Evolutionary conservation across 2,888 invertebrate genomes (phyloP).

Genomic region (Hololepta plana): DNA sequence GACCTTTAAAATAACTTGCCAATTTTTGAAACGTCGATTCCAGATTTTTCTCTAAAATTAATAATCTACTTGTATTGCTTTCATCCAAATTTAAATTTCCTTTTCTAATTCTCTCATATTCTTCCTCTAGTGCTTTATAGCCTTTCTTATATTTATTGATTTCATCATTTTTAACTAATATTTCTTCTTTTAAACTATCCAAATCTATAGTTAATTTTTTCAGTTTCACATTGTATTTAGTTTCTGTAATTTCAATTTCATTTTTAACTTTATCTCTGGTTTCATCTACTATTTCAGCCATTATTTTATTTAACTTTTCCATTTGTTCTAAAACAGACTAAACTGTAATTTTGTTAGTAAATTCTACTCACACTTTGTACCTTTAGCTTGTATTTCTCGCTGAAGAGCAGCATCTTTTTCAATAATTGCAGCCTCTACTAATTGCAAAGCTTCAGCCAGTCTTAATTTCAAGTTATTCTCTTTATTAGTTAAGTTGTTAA

Average conservation of each 20-base stretch:
- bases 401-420: slow-evolving; percentile 36
- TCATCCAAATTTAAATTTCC: slow-evolving; percentile 24
- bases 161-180: slow-evolving; percentile 35
- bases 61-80: slow-evolving; percentile 16
- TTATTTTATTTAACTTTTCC: slow-evolving; percentile 29
- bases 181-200: slow-evolving; percentile 34
- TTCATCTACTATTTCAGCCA: slow-evolving; percentile 35
- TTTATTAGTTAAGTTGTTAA: slow-evolving; percentile 25
- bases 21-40: slow-evolving; percentile 40
- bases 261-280: slow-evolving; percentile 34
- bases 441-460: slow-evolving; percentile 35
- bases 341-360: slow-evolving; percentile 3
- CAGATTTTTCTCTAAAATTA: slow-evolving; percentile 34
- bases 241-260: slow-evolving; percentile 38
- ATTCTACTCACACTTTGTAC: slow-evolving; percentile 14
- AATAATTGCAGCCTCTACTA: slow-evolving; percentile 35
- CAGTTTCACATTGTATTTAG: slow-evolving; percentile 38
- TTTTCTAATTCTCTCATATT: slow-evolving; percentile 28
- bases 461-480: slow-evolving; percentile 32
- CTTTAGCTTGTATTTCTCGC: slow-evolving; percentile 27
- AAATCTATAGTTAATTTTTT: slow-evolving; percentile 37
- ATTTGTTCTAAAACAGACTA: slow-evolving; percentile 32
- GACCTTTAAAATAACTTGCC: slow-evolving; percentile 21
- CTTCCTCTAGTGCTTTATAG: slow-evolving; percentile 32
- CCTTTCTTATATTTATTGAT: slow-evolving; percentile 36